These are phyloP conservation scores for Manduca sexta DNA, from an alignment of 1,140 invertebrate species.

Conservation along the genomic window DNA sequence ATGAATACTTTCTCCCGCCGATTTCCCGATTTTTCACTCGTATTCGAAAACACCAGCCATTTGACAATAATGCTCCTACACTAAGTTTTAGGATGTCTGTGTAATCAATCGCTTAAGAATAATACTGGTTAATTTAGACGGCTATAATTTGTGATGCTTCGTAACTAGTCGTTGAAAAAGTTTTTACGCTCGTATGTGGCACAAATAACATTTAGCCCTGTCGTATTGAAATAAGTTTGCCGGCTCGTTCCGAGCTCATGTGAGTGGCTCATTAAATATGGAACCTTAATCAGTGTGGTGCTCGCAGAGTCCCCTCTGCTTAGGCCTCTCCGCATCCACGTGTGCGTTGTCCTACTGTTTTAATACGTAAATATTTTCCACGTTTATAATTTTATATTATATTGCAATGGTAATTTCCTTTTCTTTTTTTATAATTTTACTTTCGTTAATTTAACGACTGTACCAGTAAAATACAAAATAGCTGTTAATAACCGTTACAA, in stretches of 20 bases:
- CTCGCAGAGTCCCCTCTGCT: constrained; percentile 43
- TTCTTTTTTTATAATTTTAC: no score
- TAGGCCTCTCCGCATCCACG: constrained; percentile 20
- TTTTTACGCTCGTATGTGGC: constrained; percentile 10
- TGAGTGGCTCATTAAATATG: constrained; percentile 68
- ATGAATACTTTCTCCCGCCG: constrained; percentile 62
- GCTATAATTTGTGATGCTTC: no score
- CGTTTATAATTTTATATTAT: no score
- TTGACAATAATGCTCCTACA: background rate
- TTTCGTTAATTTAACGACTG: no score
- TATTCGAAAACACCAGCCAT: constrained; percentile 6
- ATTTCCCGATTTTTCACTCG: constrained; percentile 61
- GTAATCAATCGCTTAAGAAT: background rate
- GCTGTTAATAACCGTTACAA: constrained; percentile 9
- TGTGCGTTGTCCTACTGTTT: constrained; percentile 10
- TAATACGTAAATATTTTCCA: background rate
- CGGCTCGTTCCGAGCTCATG: constrained; percentile 33
- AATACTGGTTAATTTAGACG: no score
- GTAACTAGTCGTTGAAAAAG: no score
- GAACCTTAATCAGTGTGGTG: constrained; percentile 60
- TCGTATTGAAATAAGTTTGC: constrained; percentile 64
- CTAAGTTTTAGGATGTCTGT: background rate
- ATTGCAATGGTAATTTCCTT: no score
- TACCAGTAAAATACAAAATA: background rate
- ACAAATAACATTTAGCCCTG: constrained; percentile 44